These are phyloP conservation scores for Drosophila nigricruria DNA, from an alignment of 2,888 invertebrate genomes.

Conservation along the genomic window DNA sequence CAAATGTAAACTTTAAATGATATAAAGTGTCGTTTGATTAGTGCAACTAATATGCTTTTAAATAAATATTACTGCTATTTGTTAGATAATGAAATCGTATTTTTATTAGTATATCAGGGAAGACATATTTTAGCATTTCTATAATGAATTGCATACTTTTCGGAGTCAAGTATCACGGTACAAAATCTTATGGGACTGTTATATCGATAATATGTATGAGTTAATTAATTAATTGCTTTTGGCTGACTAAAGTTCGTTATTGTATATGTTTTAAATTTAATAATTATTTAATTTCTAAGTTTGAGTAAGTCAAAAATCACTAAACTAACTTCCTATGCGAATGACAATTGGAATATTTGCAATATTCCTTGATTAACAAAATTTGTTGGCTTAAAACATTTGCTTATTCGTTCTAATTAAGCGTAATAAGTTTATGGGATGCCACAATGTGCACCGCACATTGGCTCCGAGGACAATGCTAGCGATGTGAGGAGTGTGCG, in stretches of 20 bases:
- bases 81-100: constrained; percentile 53
- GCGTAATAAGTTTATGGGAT: constrained; percentile 53
- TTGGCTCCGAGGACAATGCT: constrained; percentile 90
- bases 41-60: constrained; percentile 59
- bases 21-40: constrained; percentile 53
- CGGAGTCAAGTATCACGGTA: not conserved
- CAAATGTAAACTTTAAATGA: constrained; percentile 33
- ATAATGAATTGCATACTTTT: constrained; percentile 37
- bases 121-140: constrained; percentile 10
- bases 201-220: not conserved
- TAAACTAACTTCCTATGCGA: not conserved
- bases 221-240: not conserved
- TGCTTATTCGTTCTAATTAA: not conserved
- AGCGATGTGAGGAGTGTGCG: constrained; percentile 93
- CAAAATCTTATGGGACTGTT: not conserved
- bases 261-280: not conserved
- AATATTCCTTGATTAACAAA: constrained; percentile 15
- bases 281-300: not conserved
- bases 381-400: not conserved
- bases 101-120: constrained; percentile 20
- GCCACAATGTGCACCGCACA: constrained; percentile 81
- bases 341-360: constrained; percentile 18
- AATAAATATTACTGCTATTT: constrained; percentile 70
- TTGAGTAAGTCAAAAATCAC: not conserved
- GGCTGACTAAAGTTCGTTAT: not conserved